These are phyloP conservation scores for Leucophora obtusa DNA, from an alignment of 2,888 invertebrate genomes.

Conservation along the genomic window DNA sequence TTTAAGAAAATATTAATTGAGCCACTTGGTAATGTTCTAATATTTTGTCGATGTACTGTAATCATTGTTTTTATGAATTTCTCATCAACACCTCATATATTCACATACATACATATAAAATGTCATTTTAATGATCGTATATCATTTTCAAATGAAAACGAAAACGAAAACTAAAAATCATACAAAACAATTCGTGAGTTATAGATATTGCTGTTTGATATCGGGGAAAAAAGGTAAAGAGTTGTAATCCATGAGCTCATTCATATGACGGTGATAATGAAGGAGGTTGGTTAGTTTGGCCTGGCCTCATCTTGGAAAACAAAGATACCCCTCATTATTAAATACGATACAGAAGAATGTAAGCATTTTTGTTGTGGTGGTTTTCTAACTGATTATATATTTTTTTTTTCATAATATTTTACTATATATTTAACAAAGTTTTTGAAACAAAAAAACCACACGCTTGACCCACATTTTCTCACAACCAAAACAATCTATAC, in stretches of 20 bases:
- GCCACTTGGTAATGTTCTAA: too few species aligned
- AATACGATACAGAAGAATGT: not conserved
- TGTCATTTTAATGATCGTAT: constrained; percentile 57
- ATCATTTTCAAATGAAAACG: constrained; percentile 53
- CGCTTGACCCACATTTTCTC: constrained; percentile 59
- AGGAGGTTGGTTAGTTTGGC: not conserved
- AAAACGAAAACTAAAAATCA: constrained; percentile 25
- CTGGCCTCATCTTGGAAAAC: constrained; percentile 1
- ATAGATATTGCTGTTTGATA: constrained; percentile 25
- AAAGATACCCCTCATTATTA: not conserved
- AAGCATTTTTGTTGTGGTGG: not conserved
- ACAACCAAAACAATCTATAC: not conserved
- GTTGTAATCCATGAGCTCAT: not conserved
- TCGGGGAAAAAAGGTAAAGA: not conserved
- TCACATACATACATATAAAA: constrained; percentile 19
- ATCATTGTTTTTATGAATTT: constrained; percentile 15
- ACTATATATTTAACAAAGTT: constrained; percentile 17
- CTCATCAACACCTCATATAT: constrained; percentile 51
- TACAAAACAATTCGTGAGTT: constrained; percentile 34
- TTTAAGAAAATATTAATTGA: too few species aligned
- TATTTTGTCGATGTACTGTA: too few species aligned
- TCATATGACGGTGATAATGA: constrained; percentile 1
- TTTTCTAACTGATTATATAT: not conserved
- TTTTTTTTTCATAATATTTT: not conserved
- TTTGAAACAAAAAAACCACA: constrained; percentile 35